phyloP scores from a whole-genome alignment of 1,140 invertebrate species.

The Condylostylus longicornis region DNA sequence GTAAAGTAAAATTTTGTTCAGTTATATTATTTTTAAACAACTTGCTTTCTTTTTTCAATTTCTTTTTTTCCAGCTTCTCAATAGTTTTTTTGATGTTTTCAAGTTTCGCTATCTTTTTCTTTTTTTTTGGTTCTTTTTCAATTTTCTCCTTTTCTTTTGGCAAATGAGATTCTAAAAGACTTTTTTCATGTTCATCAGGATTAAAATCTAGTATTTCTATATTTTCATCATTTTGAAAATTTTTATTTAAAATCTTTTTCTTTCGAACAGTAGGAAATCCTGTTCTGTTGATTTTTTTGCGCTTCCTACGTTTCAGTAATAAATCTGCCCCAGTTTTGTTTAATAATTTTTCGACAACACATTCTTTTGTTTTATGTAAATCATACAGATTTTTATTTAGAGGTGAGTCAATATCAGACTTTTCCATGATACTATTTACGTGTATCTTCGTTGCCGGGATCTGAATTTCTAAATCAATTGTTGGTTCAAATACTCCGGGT shows the following conservation, averaged over 20 bases:
- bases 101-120: too few species aligned
- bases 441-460: slow-evolving; percentile 36
- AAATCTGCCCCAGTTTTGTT: slow-evolving; percentile 20
- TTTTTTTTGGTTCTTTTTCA: too few species aligned
- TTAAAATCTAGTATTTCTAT: slow-evolving; percentile 1
- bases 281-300: slow-evolving; percentile 69
- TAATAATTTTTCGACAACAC: slow-evolving; percentile 26
- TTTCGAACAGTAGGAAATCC: slow-evolving; percentile 73
- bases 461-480: slow-evolving; percentile 44
- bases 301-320: slow-evolving; percentile 48
- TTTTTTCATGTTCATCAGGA: not conserved
- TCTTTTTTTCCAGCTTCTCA: too few species aligned
- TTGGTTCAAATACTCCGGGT: slow-evolving; percentile 47
- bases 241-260: slow-evolving; percentile 46
- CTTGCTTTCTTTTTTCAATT: too few species aligned
- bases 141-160: too few species aligned
- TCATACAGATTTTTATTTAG: slow-evolving; percentile 14
- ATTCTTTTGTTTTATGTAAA: slow-evolving; percentile 18
- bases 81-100: too few species aligned
- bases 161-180: too few species aligned
- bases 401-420: slow-evolving; percentile 26
- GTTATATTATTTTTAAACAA: too few species aligned
- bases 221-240: slow-evolving; percentile 2
- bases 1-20: too few species aligned
- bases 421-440: slow-evolving; percentile 32